These are phyloP conservation scores for Colletes gigas DNA, from an alignment of 1,140 invertebrate genomes.

Conservation along the genomic window DNA sequence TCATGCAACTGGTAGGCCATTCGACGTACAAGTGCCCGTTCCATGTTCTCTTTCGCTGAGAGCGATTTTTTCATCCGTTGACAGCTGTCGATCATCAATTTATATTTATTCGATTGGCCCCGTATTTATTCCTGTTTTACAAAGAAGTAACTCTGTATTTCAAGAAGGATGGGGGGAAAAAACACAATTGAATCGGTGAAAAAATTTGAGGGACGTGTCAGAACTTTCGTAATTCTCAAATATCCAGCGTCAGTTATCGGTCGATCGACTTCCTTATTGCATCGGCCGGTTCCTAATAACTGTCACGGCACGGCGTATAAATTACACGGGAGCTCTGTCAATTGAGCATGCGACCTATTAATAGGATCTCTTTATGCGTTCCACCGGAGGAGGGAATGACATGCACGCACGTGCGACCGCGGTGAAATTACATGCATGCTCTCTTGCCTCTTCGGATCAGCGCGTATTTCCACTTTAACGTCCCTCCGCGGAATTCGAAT, in stretches of 20 bases:
- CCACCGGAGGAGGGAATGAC: slow-evolving; percentile 34
- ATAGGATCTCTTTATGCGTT: slow-evolving; percentile 52
- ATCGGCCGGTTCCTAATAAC: slow-evolving; percentile 41
- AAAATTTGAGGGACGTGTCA: background rate
- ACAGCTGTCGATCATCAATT: too few relatives aligned
- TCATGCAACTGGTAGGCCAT: too few relatives aligned
- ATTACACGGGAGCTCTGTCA: slow-evolving; percentile 43
- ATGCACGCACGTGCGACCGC: slow-evolving; percentile 46
- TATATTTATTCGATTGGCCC: too few relatives aligned
- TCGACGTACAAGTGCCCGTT: too few relatives aligned
- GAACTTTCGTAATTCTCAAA: slow-evolving; percentile 6
- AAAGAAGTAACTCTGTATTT: too few relatives aligned
- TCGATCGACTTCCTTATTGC: slow-evolving; percentile 49
- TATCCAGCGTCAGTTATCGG: slow-evolving; percentile 17
- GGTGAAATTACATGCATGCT: slow-evolving; percentile 44
- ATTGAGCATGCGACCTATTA: slow-evolving; percentile 51
- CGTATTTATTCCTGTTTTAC: too few relatives aligned
- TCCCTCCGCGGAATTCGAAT: slow-evolving; percentile 19
- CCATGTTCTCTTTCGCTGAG: too few relatives aligned
- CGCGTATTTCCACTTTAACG: slow-evolving; percentile 25
- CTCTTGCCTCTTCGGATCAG: slow-evolving; percentile 35
- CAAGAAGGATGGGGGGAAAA: too few relatives aligned
- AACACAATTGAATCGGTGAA: background rate
- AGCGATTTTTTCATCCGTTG: too few relatives aligned
- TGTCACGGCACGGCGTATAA: slow-evolving; percentile 41